Base-by-base conservation (phyloP, 2,797 vertebrate species). In the Parambassis ranga region DNA sequence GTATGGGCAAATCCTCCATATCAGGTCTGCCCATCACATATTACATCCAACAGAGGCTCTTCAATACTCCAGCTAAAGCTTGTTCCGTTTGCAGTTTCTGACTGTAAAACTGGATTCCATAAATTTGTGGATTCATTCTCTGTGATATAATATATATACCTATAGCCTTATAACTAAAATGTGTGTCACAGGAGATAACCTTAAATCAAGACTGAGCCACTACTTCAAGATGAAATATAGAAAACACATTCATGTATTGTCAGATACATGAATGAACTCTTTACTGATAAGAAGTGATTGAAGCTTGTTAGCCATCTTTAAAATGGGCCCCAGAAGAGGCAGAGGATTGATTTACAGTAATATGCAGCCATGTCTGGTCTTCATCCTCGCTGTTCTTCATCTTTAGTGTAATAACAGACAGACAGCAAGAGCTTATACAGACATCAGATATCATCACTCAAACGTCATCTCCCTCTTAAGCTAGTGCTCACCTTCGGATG, bases 401-500 rank as follows among this genome's bases (percentile, higher is more conserved):
- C 22, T 61, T 15, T 5, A 52, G 10, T 14, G 26, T 44, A 44
- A 31, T 68, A 68, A 56, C 27, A 46, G 59, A 43, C 16, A 7
- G 27, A 31, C 49, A 20, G 59, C n/a, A 19, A 44, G 76, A 78
- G 76, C 49, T 79, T 73, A 61, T n/a, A 2, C 56, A 79, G 56
- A 55, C 58, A 35, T 69, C 37, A 35, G 65, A 64, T 49, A 71
- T 62, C 66, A 82, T 87, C 48, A 52, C 36, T 83, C 76, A 79
- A 65, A 72, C 3, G 15, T 70, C 62, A 50, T 36, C 69, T 53
- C 44, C 49, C 57, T 75, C 84, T 84, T 75, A 66, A 82, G 75
- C 62, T 66, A 60, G 55, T 3, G 8, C 35, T 79, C 63, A 55
- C 65, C 65, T 67, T 67, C 65, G 42, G 51, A 79, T 71, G 33